These are phyloP conservation scores for Orthosia gracilis DNA, from an alignment of 2,888 invertebrate genomes.

Conservation along the genomic window DNA sequence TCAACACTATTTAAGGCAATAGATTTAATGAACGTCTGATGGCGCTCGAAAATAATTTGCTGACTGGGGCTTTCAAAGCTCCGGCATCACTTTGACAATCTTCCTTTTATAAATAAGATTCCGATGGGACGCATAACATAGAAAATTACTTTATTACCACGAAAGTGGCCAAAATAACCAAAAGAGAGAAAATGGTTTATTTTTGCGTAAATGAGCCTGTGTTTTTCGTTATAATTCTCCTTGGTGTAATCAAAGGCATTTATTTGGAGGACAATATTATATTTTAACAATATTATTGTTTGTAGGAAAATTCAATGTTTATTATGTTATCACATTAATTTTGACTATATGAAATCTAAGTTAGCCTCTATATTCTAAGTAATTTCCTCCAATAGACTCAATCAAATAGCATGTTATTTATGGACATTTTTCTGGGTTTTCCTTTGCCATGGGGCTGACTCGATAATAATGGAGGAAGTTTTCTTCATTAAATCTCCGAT, in stretches of 20 bases:
- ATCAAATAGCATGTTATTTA: too few relatives aligned
- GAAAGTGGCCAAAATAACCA: slow-evolving; percentile 43
- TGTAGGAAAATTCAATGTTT: too few relatives aligned
- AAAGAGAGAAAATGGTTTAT: neutral
- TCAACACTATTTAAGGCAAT: slow-evolving; percentile 20
- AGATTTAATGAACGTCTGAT: slow-evolving; percentile 61
- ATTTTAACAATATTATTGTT: too few relatives aligned
- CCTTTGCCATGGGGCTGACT: too few relatives aligned
- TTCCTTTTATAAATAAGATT: slow-evolving; percentile 67
- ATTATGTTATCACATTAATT: too few relatives aligned
- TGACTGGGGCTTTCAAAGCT: slow-evolving; percentile 68
- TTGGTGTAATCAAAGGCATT: neutral
- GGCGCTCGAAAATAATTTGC: slow-evolving; percentile 67
- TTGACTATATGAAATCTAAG: too few relatives aligned
- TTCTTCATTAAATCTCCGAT: too few relatives aligned
- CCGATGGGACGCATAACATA: slow-evolving; percentile 59
- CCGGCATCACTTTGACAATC: slow-evolving; percentile 71
- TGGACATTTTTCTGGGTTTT: too few relatives aligned
- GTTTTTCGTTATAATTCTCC: slow-evolving; percentile 1
- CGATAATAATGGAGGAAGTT: too few relatives aligned
- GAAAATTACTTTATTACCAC: slow-evolving; percentile 65
- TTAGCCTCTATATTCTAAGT: too few relatives aligned
- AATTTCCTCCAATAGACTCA: too few relatives aligned
- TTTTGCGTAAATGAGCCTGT: slow-evolving; percentile 12
- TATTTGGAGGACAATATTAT: neutral